Evolutionary conservation across 2,888 invertebrate genomes (phyloP).

Genomic region (Orthonychiurus folsomi): DNA sequence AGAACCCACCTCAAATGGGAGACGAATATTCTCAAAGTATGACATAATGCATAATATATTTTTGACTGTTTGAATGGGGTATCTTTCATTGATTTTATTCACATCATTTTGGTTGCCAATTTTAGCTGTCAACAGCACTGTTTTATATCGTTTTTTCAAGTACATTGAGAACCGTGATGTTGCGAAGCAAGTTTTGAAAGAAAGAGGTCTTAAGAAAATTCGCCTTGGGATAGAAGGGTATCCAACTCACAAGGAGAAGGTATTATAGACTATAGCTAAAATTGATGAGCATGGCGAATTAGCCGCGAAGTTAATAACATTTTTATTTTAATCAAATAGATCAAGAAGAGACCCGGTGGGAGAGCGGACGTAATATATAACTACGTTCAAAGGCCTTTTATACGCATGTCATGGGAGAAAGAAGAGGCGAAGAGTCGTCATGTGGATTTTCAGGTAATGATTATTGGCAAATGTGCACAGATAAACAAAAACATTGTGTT

Average conservation of each 20-base stretch:
- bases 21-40: constrained; percentile 94
- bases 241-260: constrained; percentile 98
- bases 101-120: constrained; percentile 35
- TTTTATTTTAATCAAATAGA: constrained; percentile 22
- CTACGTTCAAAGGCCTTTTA: constrained; percentile 97
- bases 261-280: too few relatives aligned
- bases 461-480: constrained; percentile 12
- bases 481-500: background rate
- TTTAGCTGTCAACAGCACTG: constrained; percentile 84
- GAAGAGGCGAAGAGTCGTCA: constrained; percentile 98
- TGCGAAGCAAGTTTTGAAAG: constrained; percentile 97
- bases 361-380: constrained; percentile 97
- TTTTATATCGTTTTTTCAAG: constrained; percentile 95
- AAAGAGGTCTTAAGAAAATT: constrained; percentile 96
- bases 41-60: too few relatives aligned
- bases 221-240: constrained; percentile 97
- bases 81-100: constrained; percentile 6
- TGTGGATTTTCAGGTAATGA: constrained; percentile 69
- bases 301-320: background rate
- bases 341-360: constrained; percentile 83
- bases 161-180: constrained; percentile 99
- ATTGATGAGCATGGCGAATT: too few relatives aligned
- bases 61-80: background rate
- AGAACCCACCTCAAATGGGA: constrained; percentile 99
- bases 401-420: constrained; percentile 99